These are phyloP conservation scores for Lepilemur septentrionalis DNA, from an alignment of 2,797 vertebrate species.

Conservation along the genomic window DNA sequence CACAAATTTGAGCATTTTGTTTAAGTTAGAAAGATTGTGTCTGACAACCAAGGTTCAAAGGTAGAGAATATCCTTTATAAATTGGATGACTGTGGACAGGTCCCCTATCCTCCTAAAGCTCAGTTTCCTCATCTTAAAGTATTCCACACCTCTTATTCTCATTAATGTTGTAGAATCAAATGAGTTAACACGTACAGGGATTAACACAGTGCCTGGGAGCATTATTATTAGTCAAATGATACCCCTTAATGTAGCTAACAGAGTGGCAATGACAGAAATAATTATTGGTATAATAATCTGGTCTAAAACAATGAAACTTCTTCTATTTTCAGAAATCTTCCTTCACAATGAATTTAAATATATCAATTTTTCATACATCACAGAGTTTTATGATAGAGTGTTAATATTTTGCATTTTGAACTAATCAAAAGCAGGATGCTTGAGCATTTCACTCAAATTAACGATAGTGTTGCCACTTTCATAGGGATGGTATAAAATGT, in stretches of 20 bases:
- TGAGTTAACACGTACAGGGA: neutral
- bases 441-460: conserved; percentile 45
- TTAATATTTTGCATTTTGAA: conserved; percentile 40
- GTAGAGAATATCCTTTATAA: neutral
- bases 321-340: neutral
- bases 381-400: neutral
- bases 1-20: neutral
- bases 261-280: neutral
- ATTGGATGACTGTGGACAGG: neutral
- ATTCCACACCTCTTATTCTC: neutral
- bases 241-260: neutral
- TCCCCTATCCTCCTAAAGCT: neutral
- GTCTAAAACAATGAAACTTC: neutral
- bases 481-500: conserved; percentile 38
- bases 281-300: neutral
- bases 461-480: neutral
- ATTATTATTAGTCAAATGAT: neutral
- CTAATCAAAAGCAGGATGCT: neutral
- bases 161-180: neutral
- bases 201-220: neutral
- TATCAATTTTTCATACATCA: neutral
- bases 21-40: neutral
- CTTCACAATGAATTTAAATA: conserved; percentile 30
- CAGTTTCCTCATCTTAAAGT: neutral
- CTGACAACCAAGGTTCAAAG: neutral